These are phyloP conservation scores for Ophioderma brevispina DNA, from an alignment of 35 echinoderm and acorn worm genomes.

Conservation along the genomic window DNA sequence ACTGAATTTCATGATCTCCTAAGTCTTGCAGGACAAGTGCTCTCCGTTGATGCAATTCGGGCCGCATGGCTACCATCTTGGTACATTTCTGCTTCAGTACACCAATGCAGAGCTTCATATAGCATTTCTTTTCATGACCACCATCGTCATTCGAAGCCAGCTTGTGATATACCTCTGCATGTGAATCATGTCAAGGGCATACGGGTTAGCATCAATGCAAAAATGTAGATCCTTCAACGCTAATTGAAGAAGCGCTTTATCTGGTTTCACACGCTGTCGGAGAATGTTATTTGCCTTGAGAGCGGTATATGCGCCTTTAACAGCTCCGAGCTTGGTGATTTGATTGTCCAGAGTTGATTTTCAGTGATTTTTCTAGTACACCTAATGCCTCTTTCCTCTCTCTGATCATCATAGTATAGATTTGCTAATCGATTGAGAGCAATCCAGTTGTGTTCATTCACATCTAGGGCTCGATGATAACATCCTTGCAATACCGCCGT, in stretches of 20 bases:
- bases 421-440: background rate
- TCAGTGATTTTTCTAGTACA: background rate
- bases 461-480: background rate
- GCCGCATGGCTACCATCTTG: background rate
- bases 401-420: background rate
- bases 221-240: background rate
- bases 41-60: background rate
- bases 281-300: background rate
- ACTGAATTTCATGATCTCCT: background rate
- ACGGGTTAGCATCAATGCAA: background rate
- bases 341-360: background rate
- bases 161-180: background rate
- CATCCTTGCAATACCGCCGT: background rate
- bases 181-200: background rate
- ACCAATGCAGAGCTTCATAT: background rate
- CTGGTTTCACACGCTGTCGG: background rate
- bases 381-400: background rate
- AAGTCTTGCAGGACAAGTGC: background rate
- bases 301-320: background rate
- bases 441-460: background rate
- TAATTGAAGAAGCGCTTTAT: background rate
- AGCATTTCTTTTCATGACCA: background rate
- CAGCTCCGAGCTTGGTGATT: background rate
- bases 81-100: background rate
- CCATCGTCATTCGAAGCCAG: background rate